Evolutionary conservation across 2,113 vertebrate species (phyloP), one percentile per base, ranked within the genome.

Genomic region (Pangasianodon gigas): DNA sequence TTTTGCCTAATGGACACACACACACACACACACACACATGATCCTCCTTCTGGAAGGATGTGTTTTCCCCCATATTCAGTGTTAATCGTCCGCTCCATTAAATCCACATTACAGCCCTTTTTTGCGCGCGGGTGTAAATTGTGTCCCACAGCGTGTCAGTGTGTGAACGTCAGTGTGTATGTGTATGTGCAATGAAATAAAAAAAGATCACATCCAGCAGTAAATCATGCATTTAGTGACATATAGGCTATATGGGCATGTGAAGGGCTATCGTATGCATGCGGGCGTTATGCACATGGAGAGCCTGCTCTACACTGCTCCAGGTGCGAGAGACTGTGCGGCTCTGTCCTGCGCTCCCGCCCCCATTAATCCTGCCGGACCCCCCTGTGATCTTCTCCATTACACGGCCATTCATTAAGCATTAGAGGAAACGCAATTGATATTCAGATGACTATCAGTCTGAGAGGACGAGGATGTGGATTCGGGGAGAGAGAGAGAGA

Each of bases 381-480:
- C 95, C 95, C 93, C 95, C 95, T 90, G 94, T 93, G 79, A 94
- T 94, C 93, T 93, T 94, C 94, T 95, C 96, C 94, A 95, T 96
- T 95, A 95, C 95, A 94, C 92, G 85, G 88, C 92, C 94, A 95
- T 95, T 96, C 94, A 95, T 60, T 87, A 60, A 89, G 92, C 94
- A 93, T 96, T 95, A 77, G 85, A 96, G 93, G 93, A 91, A 90
- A 93, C 89, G 93, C 94, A 77, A 94, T 96, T 96, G 93, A 95
- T 91, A 96, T 96, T 95, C 93, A 96, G 94, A 88, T 93, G 90
- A 91, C 74, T 91, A 94, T 91, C 85, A 87, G 96, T 96, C 96
- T 96, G 95, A 93, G 46, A 51, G 77, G 92, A 79, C 86, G 85
- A 21, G 51, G 92, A 95, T 96, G 96, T 96, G 96, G 95, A 96